Conservation (phyloP, 2,888 invertebrate species). For the Cephus pulcher region DNA sequence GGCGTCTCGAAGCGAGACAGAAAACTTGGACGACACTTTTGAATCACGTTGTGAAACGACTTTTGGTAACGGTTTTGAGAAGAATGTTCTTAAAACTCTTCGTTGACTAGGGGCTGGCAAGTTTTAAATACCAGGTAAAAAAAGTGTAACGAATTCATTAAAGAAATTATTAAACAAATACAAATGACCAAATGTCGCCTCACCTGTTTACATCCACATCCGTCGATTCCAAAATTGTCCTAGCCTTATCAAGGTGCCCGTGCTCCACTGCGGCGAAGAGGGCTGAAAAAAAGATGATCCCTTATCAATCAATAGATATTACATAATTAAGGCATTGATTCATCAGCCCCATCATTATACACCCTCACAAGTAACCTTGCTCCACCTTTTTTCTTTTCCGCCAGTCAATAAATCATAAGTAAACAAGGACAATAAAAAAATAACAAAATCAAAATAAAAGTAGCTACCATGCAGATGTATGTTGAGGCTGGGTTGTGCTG, state of each 20-base stretch:
- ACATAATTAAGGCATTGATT: neutral
- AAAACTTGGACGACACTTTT: neutral
- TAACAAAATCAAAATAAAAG: constrained; percentile 17
- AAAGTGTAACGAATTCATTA: neutral
- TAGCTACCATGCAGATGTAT: constrained; percentile 63
- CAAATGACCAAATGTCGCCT: constrained; percentile 30
- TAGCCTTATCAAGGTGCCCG: constrained; percentile 92
- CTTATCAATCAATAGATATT: neutral
- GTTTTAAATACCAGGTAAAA: neutral
- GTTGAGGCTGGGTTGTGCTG: constrained; percentile 61
- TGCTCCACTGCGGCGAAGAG: constrained; percentile 96
- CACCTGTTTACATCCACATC: constrained; percentile 96
- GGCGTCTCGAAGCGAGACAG: neutral
- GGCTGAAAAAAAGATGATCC: constrained; percentile 72
- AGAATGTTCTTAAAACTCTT: neutral
- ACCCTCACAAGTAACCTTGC: too few relatives aligned
- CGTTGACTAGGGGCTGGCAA: neutral
- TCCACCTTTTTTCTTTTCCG: neutral
- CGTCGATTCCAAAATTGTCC: constrained; percentile 90
- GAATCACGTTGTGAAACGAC: neutral
- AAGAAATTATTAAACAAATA: constrained; percentile 1
- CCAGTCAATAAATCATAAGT: constrained; percentile 3
- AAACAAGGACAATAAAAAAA: constrained; percentile 17
- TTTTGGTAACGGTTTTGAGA: neutral
- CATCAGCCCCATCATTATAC: neutral